A percentile compares a stretch with the other conserved stretches of the same genome.
phyloP scores from a whole-genome alignment of 2,888 invertebrate genomes.

The Carcina quercana region DNA sequence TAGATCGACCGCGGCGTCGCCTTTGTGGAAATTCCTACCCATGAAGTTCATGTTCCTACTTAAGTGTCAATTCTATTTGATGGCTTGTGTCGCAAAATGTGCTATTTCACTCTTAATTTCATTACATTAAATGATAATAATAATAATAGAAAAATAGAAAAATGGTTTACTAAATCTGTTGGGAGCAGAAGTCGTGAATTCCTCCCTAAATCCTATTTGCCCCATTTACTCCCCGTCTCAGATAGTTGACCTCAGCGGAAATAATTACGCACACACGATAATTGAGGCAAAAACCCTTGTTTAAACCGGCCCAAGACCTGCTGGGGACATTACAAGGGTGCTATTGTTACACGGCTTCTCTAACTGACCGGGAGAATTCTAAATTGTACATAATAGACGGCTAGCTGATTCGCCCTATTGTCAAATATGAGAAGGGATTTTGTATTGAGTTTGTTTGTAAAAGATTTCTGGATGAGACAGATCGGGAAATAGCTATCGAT shows the following conservation, averaged over 20 bases:
- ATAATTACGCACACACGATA: constrained; percentile 57
- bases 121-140: no score
- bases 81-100: no score
- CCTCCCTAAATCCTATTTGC: constrained; percentile 1
- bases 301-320: constrained; percentile 58
- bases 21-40: no score
- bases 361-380: constrained; percentile 62
- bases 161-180: no score
- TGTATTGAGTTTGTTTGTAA: constrained; percentile 6
- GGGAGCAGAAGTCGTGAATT: no score
- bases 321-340: constrained; percentile 44
- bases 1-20: no score
- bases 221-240: constrained; percentile 7
- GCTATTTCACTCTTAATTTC: no score
- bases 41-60: no score
- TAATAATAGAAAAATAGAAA: no score
- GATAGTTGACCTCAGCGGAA: constrained; percentile 47
- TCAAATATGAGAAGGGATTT: constrained; percentile 22
- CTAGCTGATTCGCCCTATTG: constrained; percentile 47
- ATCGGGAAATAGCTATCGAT: no score
- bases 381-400: constrained; percentile 51
- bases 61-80: no score
- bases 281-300: constrained; percentile 67
- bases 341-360: constrained; percentile 43
- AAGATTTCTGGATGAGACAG: neutral